Percentiles rank a stretch among this genome's conserved stretches.
Conservation (phyloP, 2,797 vertebrate genomes). For the Anguilla obscura region DNA sequence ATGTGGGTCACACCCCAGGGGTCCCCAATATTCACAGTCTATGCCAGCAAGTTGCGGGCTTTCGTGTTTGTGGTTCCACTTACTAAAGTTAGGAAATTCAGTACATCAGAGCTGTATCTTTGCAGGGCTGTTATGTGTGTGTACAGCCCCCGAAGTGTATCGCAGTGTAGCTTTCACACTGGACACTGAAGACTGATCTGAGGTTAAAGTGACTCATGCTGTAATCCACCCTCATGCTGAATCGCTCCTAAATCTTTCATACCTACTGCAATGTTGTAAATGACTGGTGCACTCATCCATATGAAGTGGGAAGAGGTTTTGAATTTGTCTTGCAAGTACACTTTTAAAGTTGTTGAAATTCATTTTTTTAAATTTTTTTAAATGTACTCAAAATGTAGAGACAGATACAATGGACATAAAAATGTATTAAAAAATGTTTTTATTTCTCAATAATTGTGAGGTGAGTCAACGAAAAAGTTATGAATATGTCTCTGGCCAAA, state of each 20-base stretch:
- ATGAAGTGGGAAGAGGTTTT: neutral
- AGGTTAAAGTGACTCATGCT: neutral
- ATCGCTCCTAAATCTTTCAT: neutral
- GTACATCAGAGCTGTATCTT: neutral
- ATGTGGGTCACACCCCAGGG: neutral
- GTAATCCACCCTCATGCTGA: neutral
- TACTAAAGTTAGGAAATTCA: neutral
- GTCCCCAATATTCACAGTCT: neutral
- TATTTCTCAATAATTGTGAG: neutral
- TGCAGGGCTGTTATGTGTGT: too few species aligned
- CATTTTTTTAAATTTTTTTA: too few species aligned
- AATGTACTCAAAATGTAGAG: too few species aligned
- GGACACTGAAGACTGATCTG: neutral
- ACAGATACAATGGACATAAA: too few species aligned
- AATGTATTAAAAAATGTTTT: neutral
- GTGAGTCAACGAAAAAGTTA: neutral
- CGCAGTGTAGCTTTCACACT: too few species aligned
- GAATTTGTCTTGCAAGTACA: neutral
- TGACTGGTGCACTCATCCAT: neutral
- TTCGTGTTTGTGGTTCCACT: neutral
- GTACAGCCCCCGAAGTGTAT: too few species aligned
- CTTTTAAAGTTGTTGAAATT: too few species aligned
- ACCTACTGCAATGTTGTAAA: neutral
- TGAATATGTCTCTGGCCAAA: neutral
- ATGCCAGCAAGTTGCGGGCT: neutral